phyloP scores from a whole-genome alignment of 2,888 invertebrate genomes.

The Mayetiola destructor region DNA sequence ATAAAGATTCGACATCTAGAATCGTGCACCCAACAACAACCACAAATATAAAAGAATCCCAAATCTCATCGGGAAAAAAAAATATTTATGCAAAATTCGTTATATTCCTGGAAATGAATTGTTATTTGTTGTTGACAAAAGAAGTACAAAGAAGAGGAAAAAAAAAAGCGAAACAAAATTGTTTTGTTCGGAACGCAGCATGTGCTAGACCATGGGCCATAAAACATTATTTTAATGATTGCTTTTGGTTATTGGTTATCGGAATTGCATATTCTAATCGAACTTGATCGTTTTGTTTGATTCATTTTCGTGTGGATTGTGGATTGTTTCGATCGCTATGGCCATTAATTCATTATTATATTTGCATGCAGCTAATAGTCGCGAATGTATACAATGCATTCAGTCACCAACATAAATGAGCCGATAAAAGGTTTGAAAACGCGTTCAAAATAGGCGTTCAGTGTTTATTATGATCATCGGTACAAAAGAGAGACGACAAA shows the following conservation, averaged over 20 bases:
- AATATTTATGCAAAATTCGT: no score
- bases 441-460: background rate
- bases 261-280: no score
- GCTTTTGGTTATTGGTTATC: background rate
- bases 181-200: slow-evolving; percentile 2
- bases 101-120: no score
- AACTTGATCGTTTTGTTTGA: background rate
- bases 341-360: slow-evolving; percentile 3
- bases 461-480: no score
- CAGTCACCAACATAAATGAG: background rate
- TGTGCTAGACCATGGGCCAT: background rate
- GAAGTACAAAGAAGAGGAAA: no score
- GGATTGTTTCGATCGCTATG: background rate
- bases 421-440: background rate
- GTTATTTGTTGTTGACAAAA: no score
- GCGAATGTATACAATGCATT: background rate
- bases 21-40: no score
- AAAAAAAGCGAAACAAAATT: slow-evolving; percentile 2
- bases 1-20: no score
- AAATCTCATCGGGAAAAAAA: no score
- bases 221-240: slow-evolving; percentile 9
- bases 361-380: background rate
- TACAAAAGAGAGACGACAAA: slow-evolving; percentile 2
- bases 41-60: no score
- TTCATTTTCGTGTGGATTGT: background rate